These are phyloP conservation scores for Philotrypesis tridentata DNA, from an alignment of 1,140 invertebrate species.

Conservation along the genomic window DNA sequence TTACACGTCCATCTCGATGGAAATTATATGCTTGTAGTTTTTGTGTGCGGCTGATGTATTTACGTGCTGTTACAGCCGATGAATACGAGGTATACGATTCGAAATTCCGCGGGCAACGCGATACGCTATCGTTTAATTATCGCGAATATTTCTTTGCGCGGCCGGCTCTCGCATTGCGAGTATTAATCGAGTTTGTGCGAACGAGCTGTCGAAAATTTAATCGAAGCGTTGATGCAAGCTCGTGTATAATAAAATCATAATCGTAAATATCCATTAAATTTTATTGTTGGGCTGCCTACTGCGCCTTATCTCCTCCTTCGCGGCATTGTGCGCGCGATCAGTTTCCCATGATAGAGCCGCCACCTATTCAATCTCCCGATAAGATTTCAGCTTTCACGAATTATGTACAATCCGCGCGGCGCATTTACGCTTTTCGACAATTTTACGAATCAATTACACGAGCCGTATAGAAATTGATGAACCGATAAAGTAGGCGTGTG, in stretches of 20 bases:
- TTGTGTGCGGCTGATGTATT: neutral
- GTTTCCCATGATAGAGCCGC: neutral
- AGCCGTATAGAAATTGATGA: neutral
- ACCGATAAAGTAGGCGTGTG: neutral
- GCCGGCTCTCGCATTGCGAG: too few species aligned
- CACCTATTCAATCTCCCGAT: neutral
- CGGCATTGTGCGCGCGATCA: neutral
- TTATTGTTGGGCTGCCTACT: neutral
- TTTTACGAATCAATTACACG: neutral
- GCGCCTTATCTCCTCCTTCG: neutral
- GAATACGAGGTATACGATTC: neutral
- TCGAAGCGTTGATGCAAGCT: too few species aligned
- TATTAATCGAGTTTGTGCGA: too few species aligned
- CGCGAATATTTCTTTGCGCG: too few species aligned
- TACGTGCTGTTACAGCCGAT: neutral
- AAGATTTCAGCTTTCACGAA: neutral
- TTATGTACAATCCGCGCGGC: too few species aligned
- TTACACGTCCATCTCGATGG: neutral
- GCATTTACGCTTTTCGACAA: neutral
- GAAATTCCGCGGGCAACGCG: neutral
- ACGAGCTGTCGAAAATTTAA: too few species aligned
- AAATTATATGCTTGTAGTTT: neutral
- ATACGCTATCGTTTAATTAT: neutral
- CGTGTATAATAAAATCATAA: neutral
- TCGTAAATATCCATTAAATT: neutral